These are phyloP conservation scores for Darevskia nairensis DNA, from an alignment of 2,797 vertebrate species.

Conservation along the genomic window DNA sequence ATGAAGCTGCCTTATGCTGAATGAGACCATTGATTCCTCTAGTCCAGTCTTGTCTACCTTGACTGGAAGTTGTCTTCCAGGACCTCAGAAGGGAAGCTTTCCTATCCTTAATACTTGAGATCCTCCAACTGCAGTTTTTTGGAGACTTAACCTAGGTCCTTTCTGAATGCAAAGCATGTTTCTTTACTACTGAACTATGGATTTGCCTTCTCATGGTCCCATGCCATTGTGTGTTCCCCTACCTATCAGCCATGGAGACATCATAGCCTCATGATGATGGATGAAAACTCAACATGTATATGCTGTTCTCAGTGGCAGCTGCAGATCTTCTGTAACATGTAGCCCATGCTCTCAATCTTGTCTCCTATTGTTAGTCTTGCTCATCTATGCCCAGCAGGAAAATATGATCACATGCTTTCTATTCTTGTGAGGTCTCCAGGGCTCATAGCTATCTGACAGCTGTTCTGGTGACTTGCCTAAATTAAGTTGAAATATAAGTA, in stretches of 20 bases:
- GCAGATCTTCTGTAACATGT: neutral
- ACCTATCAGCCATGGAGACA: neutral
- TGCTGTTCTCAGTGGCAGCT: neutral
- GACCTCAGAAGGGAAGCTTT: too few species aligned
- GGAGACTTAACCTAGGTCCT: neutral
- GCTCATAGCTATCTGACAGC: conserved; percentile 59
- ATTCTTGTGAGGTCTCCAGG: conserved; percentile 49
- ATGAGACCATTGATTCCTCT: neutral
- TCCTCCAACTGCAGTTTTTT: too few species aligned
- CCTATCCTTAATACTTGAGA: neutral
- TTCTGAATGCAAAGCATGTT: neutral
- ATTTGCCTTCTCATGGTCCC: neutral
- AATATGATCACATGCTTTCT: conserved; percentile 42
- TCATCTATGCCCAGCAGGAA: conserved; percentile 66
- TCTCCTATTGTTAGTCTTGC: conserved; percentile 65
- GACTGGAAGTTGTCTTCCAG: neutral
- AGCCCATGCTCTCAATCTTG: conserved; percentile 43
- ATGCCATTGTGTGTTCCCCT: neutral
- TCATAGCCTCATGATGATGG: neutral
- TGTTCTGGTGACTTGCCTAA: conserved; percentile 59
- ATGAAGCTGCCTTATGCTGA: too few species aligned
- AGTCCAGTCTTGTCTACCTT: neutral
- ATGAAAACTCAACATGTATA: neutral
- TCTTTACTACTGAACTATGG: neutral
- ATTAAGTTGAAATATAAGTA: neutral